Evolutionary conservation across 2,888 invertebrate genomes (phyloP), one percentile per base, ranked within the genome.

Genomic region (Drosophila demipolita): DNA sequence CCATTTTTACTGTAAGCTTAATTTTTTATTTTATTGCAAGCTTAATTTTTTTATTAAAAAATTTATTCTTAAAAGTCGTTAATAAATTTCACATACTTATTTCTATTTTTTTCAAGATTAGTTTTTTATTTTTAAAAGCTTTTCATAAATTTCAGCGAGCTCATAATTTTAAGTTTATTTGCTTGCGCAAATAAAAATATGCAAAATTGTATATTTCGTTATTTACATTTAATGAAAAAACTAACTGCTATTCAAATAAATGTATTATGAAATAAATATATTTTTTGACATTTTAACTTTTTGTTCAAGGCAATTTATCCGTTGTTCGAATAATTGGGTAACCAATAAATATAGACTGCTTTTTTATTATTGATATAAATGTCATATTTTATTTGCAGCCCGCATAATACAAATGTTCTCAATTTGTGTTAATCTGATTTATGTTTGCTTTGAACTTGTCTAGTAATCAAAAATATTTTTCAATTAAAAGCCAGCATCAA

Each of bases 401-500:
- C 5, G 23, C 15, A 11, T 15, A 15, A 33, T 20, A 20, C 57
- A 63, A 12, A 36, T 58, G 23, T 35, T 45, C 36, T 50, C 20
- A 9, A 42, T 32, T 62, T 66, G 42, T 40, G 5, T 48, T 59
- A 35, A 49, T 66, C 54, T 52, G 45, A 74, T 71, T 67, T 61
- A 45, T 62, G 69, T 38, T 64, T 58, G 33, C 12, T 35, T 12
- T 35, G 15, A 36, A 38, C 40, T 54, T 48, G 53, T 38, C 50
- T 42, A n/a, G 11, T 58, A 65, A 73, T 65, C 53, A 73, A 68
- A 68, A 65, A 78, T 74, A 78, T 76, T 78, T 75, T 78, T 80
- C 71, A 85, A 85, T 85, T 85, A 85, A 82, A 78, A 74, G 59
- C 40, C 61, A 45, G 54, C 58, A 33, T 58, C 59, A 66, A 69